Base-by-base conservation (phyloP, 1,140 invertebrate genomes). In the Druon quercuslanigerum region DNA sequence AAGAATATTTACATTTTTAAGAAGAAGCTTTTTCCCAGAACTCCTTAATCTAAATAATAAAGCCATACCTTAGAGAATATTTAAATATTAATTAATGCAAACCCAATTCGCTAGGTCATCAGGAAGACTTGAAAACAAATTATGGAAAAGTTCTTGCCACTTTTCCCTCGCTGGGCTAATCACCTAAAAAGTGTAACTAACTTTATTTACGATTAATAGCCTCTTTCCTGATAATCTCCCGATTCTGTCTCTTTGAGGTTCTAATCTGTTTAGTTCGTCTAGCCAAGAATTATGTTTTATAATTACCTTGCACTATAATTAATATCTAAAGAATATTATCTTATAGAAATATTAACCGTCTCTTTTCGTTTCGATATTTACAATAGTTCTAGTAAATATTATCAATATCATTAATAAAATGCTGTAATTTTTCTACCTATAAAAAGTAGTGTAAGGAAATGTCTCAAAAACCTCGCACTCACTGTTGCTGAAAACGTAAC, bases 61-160 rank as follows among this genome's bases (percentile, higher is more conserved):
- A 66, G 60, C 33, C 60, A 66, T 66, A 66, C 60, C 25, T 66
- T 66, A 46, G 40, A 20, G 13, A 33, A 66, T n/a, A 46, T 66
- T 66, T 66, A 40, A 66, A 66, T 66, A 66, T 66, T 66, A 66
- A 66, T 66, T 66, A 16, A 66, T 66, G 60, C 60, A 66, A 66
- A 66, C 46, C 25, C 60, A 9, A 25, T 66, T 16, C 33, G 60
- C n/a, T 33, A 33, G 60, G 60, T 66, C 60, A 66, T 66, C 60
- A 66, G 60, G 33, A 33, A n/a, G 60, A 66, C 60, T 66, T 66
- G 60, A 40, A 33, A 66, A 66, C 33, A 20, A 66, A 66, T 66
- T 66, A 46, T 66, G 25, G 33, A 66, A 66, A 66, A 66, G 33
- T 66, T 66, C 60, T 46, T 66, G 14, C 40, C 60, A 66, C 60